Evolutionary conservation across 2,888 invertebrate genomes (phyloP), one percentile per base, ranked within the genome.

Genomic region (Drosophila robusta): DNA sequence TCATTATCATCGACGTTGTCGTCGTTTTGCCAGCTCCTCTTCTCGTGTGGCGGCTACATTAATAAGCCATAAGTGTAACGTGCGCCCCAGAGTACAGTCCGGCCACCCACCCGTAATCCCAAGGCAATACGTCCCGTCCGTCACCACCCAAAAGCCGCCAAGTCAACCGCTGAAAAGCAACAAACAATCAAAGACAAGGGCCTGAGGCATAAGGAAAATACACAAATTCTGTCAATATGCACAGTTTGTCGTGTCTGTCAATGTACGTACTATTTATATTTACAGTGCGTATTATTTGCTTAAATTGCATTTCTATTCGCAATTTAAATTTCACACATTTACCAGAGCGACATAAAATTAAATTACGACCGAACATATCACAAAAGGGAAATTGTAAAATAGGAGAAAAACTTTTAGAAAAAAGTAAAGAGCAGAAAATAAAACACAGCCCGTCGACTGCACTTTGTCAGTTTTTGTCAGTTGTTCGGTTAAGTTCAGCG

Each of bases 381-480:
- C 42, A 76, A 65, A 68, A 51, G 42, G 22, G 29, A 44, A 42
- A 50, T 61, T 61, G 42, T 26, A 34, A 22, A 41, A 57, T 18
- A 18, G 34, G 11, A 26, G 12, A 44, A 22, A 52, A 73, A 61
- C 45, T 58, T 75, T 39, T 26, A 4, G 8, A 32, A 11, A 49
- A 18, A 61, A 46, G 4, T n/a, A 54, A 60, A 34, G 41, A 44
- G 9, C 4, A 42, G 7, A 36, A 38, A 16, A 50, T 42, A 60
- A 58, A 56, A 57, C 67, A 68, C 71, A 73, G 71, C 74, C 62
- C 68, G 63, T 42, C 67, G 80, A 78, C 74, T 83, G 66, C 78
- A 80, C 78, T 85, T 86, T 85, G 82, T 82, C 75, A 80, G 79
- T 75, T 82, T 85, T 75, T 85, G 80, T 70, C 75, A 70, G 68